phyloP scores from a whole-genome alignment of 2,797 vertebrate species.

The Acridotheres tristis region DNA sequence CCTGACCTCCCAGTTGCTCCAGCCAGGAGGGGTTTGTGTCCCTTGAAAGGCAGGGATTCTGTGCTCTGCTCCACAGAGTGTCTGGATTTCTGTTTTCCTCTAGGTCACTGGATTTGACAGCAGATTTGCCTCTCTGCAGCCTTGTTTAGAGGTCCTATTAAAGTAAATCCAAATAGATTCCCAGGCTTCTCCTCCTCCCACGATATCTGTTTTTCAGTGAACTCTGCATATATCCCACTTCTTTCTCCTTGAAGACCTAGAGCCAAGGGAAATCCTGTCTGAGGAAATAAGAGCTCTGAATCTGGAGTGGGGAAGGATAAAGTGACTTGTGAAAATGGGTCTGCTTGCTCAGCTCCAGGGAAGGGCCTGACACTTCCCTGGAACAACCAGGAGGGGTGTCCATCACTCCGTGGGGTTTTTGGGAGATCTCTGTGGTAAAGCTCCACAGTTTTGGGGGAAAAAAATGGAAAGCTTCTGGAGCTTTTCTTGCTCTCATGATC shows the following conservation, averaged over 20 bases:
- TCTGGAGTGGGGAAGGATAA: background rate
- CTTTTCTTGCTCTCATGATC: background rate
- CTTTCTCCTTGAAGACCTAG: slow-evolving; percentile 16
- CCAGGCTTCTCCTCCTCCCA: background rate
- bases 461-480: background rate
- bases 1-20: background rate
- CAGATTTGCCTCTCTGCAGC: background rate
- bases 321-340: background rate
- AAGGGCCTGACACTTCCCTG: background rate
- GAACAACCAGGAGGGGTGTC: background rate
- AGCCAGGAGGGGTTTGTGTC: background rate
- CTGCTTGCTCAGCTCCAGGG: background rate
- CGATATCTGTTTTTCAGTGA: background rate
- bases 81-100: background rate
- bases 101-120: background rate
- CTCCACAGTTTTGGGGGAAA: background rate
- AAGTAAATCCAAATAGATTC: background rate
- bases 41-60: background rate
- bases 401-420: background rate
- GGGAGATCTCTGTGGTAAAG: background rate
- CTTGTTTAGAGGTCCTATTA: background rate
- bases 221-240: background rate
- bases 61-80: background rate
- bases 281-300: slow-evolving; percentile 20
- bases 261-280: slow-evolving; percentile 21